phyloP scores from a whole-genome alignment of 1,140 invertebrate species.

The Lepidurus packardi region DNA sequence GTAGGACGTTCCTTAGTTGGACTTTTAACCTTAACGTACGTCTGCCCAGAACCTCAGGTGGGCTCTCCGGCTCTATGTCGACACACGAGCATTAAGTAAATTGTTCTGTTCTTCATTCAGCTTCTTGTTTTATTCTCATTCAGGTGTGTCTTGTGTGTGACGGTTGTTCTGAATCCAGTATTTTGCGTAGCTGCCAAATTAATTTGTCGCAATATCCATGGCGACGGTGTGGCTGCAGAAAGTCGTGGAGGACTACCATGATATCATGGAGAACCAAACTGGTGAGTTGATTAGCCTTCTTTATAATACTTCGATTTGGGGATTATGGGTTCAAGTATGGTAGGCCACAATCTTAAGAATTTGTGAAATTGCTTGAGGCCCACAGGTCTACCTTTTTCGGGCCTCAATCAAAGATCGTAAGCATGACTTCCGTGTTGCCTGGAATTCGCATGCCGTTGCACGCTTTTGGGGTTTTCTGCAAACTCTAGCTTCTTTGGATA shows the following conservation, averaged over 20 bases:
- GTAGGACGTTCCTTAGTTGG: not conserved
- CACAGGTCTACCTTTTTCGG: slow-evolving; percentile 21
- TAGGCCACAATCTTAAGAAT: not conserved
- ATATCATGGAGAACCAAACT: slow-evolving; percentile 71
- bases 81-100: not conserved
- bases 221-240: slow-evolving; percentile 30
- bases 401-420: not conserved
- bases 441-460: slow-evolving; percentile 23
- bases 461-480: not conserved
- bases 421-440: not conserved
- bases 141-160: not conserved
- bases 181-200: not conserved
- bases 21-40: not conserved
- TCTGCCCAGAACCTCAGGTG: not conserved
- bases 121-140: not conserved
- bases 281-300: slow-evolving; percentile 55
- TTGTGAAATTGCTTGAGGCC: slow-evolving; percentile 1
- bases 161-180: not conserved
- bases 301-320: not conserved
- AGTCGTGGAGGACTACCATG: slow-evolving; percentile 54
- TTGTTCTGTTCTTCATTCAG: not conserved
- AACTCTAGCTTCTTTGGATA: too few species aligned
- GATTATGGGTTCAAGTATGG: not conserved
- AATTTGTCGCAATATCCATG: not conserved
- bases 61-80: not conserved